Evolutionary conservation across 2,797 vertebrate species (phyloP).

Genomic region (Bryconaethiops microstoma): DNA sequence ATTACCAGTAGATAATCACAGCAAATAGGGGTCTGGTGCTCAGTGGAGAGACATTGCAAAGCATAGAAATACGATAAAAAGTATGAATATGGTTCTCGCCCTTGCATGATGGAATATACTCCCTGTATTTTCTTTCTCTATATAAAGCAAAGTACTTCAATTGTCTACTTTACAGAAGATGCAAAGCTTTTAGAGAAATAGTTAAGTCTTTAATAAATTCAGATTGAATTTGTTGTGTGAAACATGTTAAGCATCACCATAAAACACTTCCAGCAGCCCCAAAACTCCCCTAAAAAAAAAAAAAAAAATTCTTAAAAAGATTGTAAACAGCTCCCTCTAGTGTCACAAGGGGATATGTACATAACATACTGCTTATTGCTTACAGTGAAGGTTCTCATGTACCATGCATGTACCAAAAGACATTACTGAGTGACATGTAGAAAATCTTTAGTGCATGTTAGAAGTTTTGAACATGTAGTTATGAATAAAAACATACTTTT

Average conservation of each 20-base stretch:
- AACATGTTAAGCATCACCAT: background rate
- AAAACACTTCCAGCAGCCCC: background rate
- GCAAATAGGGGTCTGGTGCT: background rate
- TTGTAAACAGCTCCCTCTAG: conserved; percentile 70
- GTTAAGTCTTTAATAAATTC: conserved; percentile 23
- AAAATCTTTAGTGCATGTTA: background rate
- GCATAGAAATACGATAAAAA: background rate
- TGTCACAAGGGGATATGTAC: conserved; percentile 48
- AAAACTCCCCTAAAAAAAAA: conserved; percentile 33
- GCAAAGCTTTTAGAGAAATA: background rate
- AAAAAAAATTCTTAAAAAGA: background rate
- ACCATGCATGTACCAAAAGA: background rate
- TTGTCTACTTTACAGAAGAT: background rate
- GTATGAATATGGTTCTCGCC: background rate
- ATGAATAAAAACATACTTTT: background rate
- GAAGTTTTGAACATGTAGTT: background rate
- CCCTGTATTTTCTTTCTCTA: background rate
- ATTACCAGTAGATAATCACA: background rate
- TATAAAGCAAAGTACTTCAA: no score
- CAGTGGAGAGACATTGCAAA: background rate
- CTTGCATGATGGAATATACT: background rate
- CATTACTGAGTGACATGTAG: background rate
- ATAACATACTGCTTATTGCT: conserved; percentile 33
- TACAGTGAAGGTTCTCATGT: background rate
- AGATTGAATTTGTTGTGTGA: background rate